Conservation (phyloP, 2,113 vertebrate genomes). For the Tympanuchus pallidicinctus region DNA sequence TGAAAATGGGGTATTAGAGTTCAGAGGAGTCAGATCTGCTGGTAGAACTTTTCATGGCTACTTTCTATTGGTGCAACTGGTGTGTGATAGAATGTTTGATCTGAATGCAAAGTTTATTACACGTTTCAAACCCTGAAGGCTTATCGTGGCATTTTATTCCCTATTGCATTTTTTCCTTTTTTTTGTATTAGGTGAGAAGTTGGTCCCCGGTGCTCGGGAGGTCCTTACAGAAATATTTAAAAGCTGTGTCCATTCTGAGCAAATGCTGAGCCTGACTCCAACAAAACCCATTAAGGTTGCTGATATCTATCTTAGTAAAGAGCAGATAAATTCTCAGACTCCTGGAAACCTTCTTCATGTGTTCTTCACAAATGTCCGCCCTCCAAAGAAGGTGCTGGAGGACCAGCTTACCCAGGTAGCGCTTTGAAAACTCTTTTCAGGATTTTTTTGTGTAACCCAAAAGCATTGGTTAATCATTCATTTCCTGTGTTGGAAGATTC, state of each 20-base stretch:
- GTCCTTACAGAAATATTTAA: constrained; percentile 96
- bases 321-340: constrained; percentile 95
- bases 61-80: neutral
- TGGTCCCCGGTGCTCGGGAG: constrained; percentile 90
- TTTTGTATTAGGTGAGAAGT: constrained; percentile 86
- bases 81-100: fast-evolving
- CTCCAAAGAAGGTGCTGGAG: constrained; percentile 95
- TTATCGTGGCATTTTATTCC: neutral
- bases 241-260: constrained; percentile 94
- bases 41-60: neutral
- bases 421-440: neutral
- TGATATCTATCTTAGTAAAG: constrained; percentile 97
- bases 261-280: constrained; percentile 93
- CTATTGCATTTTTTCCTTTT: neutral
- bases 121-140: fast-evolving
- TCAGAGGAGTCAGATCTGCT: neutral
- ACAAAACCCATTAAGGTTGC: constrained; percentile 91
- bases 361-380: constrained; percentile 94
- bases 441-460: neutral
- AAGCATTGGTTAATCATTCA: neutral
- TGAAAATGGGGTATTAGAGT: neutral
- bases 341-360: constrained; percentile 94
- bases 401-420: constrained; percentile 96
- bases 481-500: constrained; percentile 80
- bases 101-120: neutral